Evolutionary conservation across 2,888 invertebrate species (phyloP), one percentile per base, ranked within the genome.

Genomic region (Drosophila nigricruria): DNA sequence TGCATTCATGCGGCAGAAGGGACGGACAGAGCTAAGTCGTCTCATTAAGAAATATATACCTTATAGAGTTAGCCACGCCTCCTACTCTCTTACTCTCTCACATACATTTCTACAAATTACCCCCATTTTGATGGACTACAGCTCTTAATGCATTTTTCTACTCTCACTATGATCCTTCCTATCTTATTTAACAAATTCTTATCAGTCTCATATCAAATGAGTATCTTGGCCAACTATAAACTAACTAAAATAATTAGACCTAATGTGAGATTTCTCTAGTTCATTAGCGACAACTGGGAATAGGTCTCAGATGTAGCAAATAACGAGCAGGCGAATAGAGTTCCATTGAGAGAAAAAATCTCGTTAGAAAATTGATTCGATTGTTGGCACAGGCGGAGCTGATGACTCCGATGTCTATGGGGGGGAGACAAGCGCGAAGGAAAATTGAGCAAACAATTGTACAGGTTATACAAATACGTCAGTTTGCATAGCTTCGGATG

Each of bases 401-500:
- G 32, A 52, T 52, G 50, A 23, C 50, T 34, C 52, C 1, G 36
- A 47, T 1, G 14, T 10, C 18, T n/a, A 12, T n/a, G 18, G 16
- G 20, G 20, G 18, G 8, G 20, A 18, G 8, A 8, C 9, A 18
- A 14, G 6, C 5, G 8, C 34, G 18, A 34, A 20, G 36, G 36
- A 4, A 16, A 38, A 36, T 30, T 38, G 16, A 27, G 14, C 14
- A 58, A 58, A 58, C 57, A 45, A 27, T 58, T 58, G 27, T 5
- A 12, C 47, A 49, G 45, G 25, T 36, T 47, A 27, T 20, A 38
- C 27, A 47, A 58, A 38, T 58, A 38, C 14, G 20, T 27, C 20
- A 20, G 25, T 66, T 50, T 36, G 38, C 43, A 58, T 47, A 59
- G 52, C 52, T 30, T 34, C 34, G 49, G 73, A 47, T 50, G 27